Base-by-base conservation (phyloP, 2,113 vertebrate species). In the Clarias magur region DNA sequence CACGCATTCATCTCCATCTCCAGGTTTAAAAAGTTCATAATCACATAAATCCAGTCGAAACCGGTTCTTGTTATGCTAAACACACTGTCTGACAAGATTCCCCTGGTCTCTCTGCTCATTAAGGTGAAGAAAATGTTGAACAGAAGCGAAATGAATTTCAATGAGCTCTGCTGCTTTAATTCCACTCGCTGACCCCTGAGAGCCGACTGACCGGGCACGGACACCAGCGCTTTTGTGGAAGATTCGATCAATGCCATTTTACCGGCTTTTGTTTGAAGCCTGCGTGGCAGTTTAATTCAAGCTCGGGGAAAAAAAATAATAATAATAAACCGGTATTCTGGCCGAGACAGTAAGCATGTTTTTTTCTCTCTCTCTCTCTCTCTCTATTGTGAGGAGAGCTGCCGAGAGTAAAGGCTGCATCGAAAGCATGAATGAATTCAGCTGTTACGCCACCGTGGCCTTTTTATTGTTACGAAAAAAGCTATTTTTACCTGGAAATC, bases 381-480 rank as follows among this genome's bases (percentile, higher is more conserved):
- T 34, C 30, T 34, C 25, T 57, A 21, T 62, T 27, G 15, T n/a
- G 73, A 25, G 73, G 73, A 53, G 73, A 34, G 76, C 7, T 7
- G 7, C 76, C 57, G n/a, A 59, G 27, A 59, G 78, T 21, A 34
- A 80, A 80, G 21, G 17, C 17, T 54, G 27, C 53, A 68, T 11
- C n/a, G 48, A 67, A 88, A 81, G 9, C 4, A 53, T 76, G 59
- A 88, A 86, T 79, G 82, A 86, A 82, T 75, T 73, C 48, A 76
- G 27, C 38, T 10, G 11, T 85, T 59, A 34, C 59, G 83, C 65
- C 59, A 60, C 62, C 2, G 9, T 86, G 84, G 67, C 87, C 70
- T 78, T 88, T 80, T 85, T 60, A 42, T 79, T 81, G 42, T 57
- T 80, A 73, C 80, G 34, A 73, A 86, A 86, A 86, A 86, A 56